Conservation (phyloP, 2,797 vertebrate genomes). For the Apogon hyalosoma region DNA sequence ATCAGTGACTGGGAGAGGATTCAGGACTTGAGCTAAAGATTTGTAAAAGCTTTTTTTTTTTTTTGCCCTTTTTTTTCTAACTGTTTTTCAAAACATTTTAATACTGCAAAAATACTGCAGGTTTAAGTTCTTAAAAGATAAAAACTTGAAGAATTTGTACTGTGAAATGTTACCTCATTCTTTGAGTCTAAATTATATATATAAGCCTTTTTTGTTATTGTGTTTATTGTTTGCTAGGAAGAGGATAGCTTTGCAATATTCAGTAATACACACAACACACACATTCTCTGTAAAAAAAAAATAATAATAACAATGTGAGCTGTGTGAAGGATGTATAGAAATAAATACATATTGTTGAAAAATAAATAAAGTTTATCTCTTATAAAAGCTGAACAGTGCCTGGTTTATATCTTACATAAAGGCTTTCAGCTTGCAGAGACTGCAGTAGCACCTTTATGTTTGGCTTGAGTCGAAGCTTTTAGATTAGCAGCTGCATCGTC, state of each 20-base stretch:
- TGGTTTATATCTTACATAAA: constrained; percentile 85
- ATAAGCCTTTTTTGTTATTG: constrained; percentile 83
- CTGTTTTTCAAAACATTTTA: constrained; percentile 88
- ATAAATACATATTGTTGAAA: constrained; percentile 88
- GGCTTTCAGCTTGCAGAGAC: constrained; percentile 24
- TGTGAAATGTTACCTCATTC: constrained; percentile 99
- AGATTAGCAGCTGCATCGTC: not conserved
- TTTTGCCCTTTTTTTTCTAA: constrained; percentile 83
- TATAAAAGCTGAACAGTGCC: constrained; percentile 86
- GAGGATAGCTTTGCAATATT: constrained; percentile 85
- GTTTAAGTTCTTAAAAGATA: constrained; percentile 88
- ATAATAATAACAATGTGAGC: constrained; percentile 78
- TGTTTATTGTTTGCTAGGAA: constrained; percentile 82
- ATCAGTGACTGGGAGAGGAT: constrained; percentile 62
- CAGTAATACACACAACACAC: constrained; percentile 82
- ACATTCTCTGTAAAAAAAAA: constrained; percentile 89
- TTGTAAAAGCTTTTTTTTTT: constrained; percentile 85
- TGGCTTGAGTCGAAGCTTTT: constrained; percentile 4
- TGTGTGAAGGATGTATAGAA: constrained; percentile 96
- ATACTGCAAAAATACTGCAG: constrained; percentile 81
- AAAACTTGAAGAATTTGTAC: constrained; percentile 98
- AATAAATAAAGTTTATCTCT: constrained; percentile 92
- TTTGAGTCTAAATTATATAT: constrained; percentile 88
- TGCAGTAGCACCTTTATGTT: constrained; percentile 7
- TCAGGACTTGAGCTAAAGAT: constrained; percentile 88